Percentiles rank a stretch among this genome's conserved stretches.
These are phyloP conservation scores for Bolborhynchus lineola DNA, from an alignment of 2,113 vertebrate genomes.

Conservation along the genomic window DNA sequence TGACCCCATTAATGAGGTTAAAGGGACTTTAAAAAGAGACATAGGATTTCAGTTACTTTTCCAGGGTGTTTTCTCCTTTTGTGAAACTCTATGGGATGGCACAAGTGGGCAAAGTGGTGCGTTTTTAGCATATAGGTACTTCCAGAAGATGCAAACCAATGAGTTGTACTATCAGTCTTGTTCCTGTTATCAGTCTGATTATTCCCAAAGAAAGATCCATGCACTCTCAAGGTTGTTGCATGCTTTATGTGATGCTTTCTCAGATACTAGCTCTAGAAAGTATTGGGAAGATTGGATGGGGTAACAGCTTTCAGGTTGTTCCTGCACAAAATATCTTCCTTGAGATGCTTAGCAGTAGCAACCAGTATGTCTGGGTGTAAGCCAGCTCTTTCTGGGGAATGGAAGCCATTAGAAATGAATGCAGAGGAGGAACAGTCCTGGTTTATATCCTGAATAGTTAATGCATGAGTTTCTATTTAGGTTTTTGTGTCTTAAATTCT, in stretches of 20 bases:
- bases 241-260: background rate
- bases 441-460: background rate
- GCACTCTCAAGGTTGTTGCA: background rate
- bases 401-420: background rate
- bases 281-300: background rate
- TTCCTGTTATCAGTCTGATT: background rate
- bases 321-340: background rate
- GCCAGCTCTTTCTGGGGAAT: background rate
- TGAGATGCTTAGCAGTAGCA: background rate
- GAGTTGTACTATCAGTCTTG: background rate
- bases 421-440: background rate
- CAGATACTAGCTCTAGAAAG: background rate
- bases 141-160: background rate
- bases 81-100: background rate
- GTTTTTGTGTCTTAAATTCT: background rate
- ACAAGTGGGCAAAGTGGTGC: background rate
- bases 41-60: background rate
- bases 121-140: background rate
- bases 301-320: background rate
- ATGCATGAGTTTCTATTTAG: background rate
- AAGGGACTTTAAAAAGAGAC: background rate
- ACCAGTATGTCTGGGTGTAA: background rate
- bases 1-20: background rate
- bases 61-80: background rate
- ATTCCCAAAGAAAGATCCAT: background rate